Evolutionary conservation across 2,113 vertebrate genomes (phyloP).

Genomic region (Indicator maculatus): DNA sequence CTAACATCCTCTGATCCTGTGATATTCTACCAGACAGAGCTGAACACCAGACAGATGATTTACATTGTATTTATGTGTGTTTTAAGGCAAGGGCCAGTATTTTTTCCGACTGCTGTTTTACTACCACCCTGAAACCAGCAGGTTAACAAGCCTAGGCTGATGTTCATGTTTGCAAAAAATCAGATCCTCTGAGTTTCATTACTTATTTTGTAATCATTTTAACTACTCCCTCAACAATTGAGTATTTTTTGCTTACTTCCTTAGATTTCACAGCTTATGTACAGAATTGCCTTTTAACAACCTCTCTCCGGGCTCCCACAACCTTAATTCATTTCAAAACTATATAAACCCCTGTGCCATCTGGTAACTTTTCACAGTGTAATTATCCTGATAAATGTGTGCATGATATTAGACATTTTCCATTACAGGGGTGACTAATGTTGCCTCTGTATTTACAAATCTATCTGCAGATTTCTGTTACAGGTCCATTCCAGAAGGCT

Average conservation of each 20-base stretch:
- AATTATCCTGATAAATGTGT: slow-evolving; percentile 65
- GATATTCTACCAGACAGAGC: neutral
- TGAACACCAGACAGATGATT: neutral
- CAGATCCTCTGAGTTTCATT: slow-evolving; percentile 49
- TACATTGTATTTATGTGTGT: neutral
- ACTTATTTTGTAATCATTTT: slow-evolving; percentile 65
- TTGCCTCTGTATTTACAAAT: slow-evolving; percentile 32
- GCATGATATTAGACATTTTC: slow-evolving; percentile 52
- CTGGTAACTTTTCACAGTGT: slow-evolving; percentile 57
- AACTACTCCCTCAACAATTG: slow-evolving; percentile 56
- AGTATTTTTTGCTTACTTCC: slow-evolving; percentile 49
- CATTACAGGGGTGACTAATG: slow-evolving; percentile 55
- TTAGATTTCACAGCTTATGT: slow-evolving; percentile 50
- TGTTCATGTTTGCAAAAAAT: slow-evolving; percentile 26
- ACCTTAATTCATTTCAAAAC: slow-evolving; percentile 58
- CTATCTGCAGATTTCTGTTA: slow-evolving; percentile 29
- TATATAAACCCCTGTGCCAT: slow-evolving; percentile 58
- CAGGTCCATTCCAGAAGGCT: neutral
- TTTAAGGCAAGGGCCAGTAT: neutral
- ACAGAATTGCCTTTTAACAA: slow-evolving; percentile 60
- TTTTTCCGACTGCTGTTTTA: slow-evolving; percentile 22
- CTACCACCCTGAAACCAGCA: neutral
- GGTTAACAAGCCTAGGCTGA: slow-evolving; percentile 39
- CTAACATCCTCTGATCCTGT: too few species aligned
- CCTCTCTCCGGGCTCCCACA: slow-evolving; percentile 41